Percentiles rank a stretch among this genome's conserved stretches.
Conservation (phyloP, 1,140 invertebrate species). For the Cydia splendana region DNA sequence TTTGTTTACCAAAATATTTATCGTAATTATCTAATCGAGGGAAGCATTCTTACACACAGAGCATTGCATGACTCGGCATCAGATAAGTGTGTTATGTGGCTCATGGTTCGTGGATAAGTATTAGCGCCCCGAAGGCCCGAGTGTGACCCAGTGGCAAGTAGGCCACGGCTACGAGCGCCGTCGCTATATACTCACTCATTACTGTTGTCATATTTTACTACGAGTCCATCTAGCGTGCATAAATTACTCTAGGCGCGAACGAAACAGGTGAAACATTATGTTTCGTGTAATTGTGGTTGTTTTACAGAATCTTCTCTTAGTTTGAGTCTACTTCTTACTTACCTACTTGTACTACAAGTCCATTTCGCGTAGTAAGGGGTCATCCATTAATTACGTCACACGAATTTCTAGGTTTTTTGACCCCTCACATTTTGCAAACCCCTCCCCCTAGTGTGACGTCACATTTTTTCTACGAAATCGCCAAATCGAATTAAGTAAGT, state of each 20-base stretch:
- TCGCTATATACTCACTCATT: conserved; percentile 37
- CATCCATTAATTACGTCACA: no score
- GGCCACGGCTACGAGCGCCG: conserved; percentile 59
- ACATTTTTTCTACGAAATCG: no score
- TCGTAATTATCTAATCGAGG: not conserved
- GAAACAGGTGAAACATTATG: conserved; percentile 9
- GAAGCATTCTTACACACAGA: not conserved
- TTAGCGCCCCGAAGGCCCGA: conserved; percentile 32
- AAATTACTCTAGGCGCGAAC: conserved; percentile 13
- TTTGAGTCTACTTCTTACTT: no score
- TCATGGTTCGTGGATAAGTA: conserved; percentile 31
- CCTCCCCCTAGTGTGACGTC: no score
- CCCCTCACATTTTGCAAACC: no score
- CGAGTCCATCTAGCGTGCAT: conserved; percentile 6
- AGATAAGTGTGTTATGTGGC: conserved; percentile 32
- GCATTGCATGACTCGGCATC: conserved; percentile 15
- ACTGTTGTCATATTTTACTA: conserved; percentile 40
- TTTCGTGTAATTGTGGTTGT: conserved; percentile 18
- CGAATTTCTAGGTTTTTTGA: no score
- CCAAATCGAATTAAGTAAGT: no score
- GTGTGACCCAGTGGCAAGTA: conserved; percentile 46
- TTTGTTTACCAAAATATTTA: conserved; percentile 18
- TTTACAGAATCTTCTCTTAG: not conserved
- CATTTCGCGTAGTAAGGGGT: no score
- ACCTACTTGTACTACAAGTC: no score